phyloP scores from a whole-genome alignment of 2,797 vertebrate genomes.

The Artibeus jamaicensis region DNA sequence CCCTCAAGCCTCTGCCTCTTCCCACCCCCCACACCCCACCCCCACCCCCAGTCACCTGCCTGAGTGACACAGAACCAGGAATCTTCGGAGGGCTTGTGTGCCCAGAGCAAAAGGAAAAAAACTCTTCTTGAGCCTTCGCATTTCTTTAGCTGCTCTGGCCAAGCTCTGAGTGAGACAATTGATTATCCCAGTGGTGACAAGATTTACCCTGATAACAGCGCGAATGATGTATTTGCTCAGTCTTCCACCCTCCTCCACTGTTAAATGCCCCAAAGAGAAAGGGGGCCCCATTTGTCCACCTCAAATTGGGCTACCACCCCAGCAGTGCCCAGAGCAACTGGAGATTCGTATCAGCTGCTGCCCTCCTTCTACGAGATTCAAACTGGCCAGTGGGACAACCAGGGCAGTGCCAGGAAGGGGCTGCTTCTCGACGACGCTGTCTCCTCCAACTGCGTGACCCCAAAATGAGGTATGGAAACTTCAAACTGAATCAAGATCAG shows the following conservation, averaged over 20 bases:
- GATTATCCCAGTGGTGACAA: not conserved
- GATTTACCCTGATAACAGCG: not conserved
- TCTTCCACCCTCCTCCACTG: not conserved
- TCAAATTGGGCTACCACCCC: not conserved
- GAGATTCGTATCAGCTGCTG: not conserved
- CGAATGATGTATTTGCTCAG: not conserved
- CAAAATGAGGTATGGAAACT: not conserved
- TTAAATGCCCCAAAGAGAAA: not conserved
- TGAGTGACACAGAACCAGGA: not conserved
- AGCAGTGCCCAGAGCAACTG: not conserved
- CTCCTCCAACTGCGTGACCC: not conserved
- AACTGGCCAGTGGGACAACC: not conserved
- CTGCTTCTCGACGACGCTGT: not conserved
- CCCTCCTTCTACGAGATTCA: not conserved
- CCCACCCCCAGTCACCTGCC: not conserved
- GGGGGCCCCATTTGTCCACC: not conserved
- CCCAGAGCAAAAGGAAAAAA: not conserved
- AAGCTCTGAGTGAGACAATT: not conserved
- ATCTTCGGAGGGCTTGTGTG: not conserved
- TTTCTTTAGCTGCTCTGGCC: not conserved
- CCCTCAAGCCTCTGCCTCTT: accelerated
- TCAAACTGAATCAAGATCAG: not conserved
- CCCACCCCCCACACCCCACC: not conserved
- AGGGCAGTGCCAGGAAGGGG: not conserved
- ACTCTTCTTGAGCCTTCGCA: too few relatives aligned